A percentile compares a stretch with the other conserved stretches of the same genome.
Conservation (phyloP, 2,113 vertebrate genomes). For the Cyanoderma ruficeps region DNA sequence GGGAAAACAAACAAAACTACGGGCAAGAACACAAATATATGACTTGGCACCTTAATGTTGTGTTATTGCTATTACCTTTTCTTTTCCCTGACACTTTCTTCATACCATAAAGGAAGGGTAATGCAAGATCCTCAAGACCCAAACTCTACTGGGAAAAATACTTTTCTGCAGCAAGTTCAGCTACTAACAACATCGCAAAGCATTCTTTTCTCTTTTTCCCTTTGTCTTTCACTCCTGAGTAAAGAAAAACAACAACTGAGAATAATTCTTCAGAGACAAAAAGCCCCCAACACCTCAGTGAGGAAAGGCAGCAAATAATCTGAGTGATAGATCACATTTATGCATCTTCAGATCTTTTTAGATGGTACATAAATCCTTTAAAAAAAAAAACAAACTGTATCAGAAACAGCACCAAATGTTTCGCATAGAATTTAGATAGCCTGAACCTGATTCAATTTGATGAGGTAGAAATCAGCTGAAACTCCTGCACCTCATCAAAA, state of each 20-base stretch:
- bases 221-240: background rate
- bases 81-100: background rate
- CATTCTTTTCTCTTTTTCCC: background rate
- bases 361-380: background rate
- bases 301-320: background rate
- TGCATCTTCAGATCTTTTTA: background rate
- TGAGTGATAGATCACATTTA: background rate
- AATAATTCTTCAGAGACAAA: background rate
- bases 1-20: background rate
- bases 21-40: background rate
- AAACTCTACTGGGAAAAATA: background rate
- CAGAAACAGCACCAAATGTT: background rate
- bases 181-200: background rate
- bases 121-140: background rate
- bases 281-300: background rate
- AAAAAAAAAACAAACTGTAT: background rate
- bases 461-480: background rate
- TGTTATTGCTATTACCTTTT: background rate
- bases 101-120: background rate
- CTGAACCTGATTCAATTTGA: background rate
- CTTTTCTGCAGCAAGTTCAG: background rate
- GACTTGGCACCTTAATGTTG: background rate
- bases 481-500: background rate
- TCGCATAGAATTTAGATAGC: background rate
- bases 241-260: background rate